Evolutionary conservation across 2,113 vertebrate genomes (phyloP).

Genomic region (Aythya baeri): DNA sequence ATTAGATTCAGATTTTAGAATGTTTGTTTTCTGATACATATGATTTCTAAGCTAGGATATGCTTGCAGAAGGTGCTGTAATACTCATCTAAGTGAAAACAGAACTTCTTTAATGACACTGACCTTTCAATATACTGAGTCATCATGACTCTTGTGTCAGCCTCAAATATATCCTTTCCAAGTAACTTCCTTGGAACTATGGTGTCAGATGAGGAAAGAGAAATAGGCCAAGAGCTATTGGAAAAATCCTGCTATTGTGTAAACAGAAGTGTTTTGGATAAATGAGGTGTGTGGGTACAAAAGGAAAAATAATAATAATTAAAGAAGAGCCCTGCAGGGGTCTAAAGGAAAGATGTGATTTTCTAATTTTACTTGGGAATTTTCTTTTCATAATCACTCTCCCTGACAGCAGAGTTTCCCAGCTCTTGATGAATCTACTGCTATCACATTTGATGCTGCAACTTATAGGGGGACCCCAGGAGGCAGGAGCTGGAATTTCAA

Average conservation of each 20-base stretch:
- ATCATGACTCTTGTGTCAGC: slow-evolving; percentile 4
- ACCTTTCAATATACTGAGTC: slow-evolving; percentile 50
- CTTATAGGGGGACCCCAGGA: not conserved
- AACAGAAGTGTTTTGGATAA: slow-evolving; percentile 31
- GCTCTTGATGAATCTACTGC: not conserved
- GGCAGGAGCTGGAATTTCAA: not conserved
- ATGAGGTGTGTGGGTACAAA: not conserved
- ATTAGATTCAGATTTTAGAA: not conserved
- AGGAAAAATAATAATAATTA: not conserved
- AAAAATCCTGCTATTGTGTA: slow-evolving; percentile 23
- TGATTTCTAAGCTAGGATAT: not conserved
- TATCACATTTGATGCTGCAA: not conserved
- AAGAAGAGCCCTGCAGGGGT: not conserved
- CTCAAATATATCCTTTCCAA: slow-evolving; percentile 1
- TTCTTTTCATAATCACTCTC: not conserved
- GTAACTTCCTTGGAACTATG: slow-evolving; percentile 29
- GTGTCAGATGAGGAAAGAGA: slow-evolving; percentile 24
- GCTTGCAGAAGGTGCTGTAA: slow-evolving; percentile 14
- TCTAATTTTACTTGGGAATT: not conserved
- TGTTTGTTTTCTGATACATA: not conserved
- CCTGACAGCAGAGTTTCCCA: not conserved
- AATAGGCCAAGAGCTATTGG: slow-evolving; percentile 26
- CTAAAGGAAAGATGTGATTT: not conserved
- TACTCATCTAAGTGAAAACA: slow-evolving; percentile 48
- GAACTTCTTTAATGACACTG: slow-evolving; percentile 32